These are phyloP conservation scores for Drosophila meridiana DNA, from an alignment of 2,888 invertebrate genomes.

Conservation along the genomic window DNA sequence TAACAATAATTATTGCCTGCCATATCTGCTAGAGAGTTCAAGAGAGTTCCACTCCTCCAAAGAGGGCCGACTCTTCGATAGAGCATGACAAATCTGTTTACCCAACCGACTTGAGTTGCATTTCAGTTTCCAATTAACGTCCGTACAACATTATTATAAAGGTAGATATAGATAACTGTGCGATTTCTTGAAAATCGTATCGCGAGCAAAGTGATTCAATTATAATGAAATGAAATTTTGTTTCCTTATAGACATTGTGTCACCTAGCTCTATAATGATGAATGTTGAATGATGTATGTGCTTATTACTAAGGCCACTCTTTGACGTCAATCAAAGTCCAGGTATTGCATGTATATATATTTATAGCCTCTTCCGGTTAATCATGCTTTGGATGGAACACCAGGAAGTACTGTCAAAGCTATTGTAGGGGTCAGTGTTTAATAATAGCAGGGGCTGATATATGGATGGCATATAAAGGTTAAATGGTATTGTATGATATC, in stretches of 20 bases:
- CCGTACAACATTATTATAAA: slow-evolving; percentile 23
- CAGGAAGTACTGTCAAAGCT: slow-evolving; percentile 2
- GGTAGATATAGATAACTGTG: slow-evolving; percentile 27
- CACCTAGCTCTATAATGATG: slow-evolving; percentile 43
- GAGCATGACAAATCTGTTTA: slow-evolving; percentile 69
- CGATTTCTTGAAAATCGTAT: slow-evolving; percentile 46
- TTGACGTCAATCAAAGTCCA: slow-evolving; percentile 52
- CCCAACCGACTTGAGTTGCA: slow-evolving; percentile 13
- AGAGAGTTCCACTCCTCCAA: slow-evolving; percentile 12
- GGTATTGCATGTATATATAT: slow-evolving; percentile 13
- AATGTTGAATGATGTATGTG: slow-evolving; percentile 41
- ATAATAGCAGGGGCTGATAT: slow-evolving; percentile 26
- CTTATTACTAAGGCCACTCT: slow-evolving; percentile 42
- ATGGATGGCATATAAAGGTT: background rate
- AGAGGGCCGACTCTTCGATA: background rate
- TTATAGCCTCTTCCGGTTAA: slow-evolving; percentile 40
- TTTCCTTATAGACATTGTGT: slow-evolving; percentile 75
- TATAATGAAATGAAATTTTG: slow-evolving; percentile 59
- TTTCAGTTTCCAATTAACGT: slow-evolving; percentile 59
- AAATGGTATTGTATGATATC: slow-evolving; percentile 1
- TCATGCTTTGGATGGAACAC: slow-evolving; percentile 18
- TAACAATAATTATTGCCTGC: slow-evolving; percentile 54
- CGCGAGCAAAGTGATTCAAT: slow-evolving; percentile 65
- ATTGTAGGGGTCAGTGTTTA: slow-evolving; percentile 41
- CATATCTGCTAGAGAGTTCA: slow-evolving; percentile 20